Percentiles rank a stretch among this genome's conserved stretches.
Conservation (phyloP, 2,113 vertebrate species). For the Grammomys surdaster region DNA sequence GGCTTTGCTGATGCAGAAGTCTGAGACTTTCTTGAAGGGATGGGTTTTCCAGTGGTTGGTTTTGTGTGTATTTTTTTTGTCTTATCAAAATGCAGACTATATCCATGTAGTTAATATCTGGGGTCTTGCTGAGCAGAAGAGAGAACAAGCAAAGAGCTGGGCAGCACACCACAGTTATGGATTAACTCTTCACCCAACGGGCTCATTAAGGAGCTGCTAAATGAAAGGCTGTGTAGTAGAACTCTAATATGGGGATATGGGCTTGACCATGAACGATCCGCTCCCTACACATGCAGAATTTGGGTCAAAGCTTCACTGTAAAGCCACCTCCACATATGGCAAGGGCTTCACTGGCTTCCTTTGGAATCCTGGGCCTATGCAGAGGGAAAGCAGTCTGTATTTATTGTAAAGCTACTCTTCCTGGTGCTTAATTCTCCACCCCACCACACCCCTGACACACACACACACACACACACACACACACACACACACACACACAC, state of each 20-base stretch:
- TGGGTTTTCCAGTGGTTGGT: constrained; percentile 69
- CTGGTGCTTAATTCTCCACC: neutral
- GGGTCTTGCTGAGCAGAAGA: constrained; percentile 80
- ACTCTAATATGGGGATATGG: constrained; percentile 80
- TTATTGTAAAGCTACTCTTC: neutral
- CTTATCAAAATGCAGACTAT: constrained; percentile 74
- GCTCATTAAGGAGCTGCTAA: constrained; percentile 78
- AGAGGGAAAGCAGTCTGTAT: neutral
- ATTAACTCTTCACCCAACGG: constrained; percentile 85
- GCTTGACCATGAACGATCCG: constrained; percentile 79
- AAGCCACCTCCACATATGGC: neutral
- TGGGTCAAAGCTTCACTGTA: constrained; percentile 55
- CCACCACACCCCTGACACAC: rapidly evolving
- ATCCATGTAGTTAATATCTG: constrained; percentile 81
- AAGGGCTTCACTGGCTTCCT: neutral
- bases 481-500: neutral
- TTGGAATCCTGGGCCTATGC: neutral
- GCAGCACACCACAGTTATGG: constrained; percentile 75
- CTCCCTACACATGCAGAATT: constrained; percentile 65
- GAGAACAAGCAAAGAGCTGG: constrained; percentile 69
- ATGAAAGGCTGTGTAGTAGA: constrained; percentile 78
- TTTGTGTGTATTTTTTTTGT: constrained; percentile 47
- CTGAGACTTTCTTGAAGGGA: constrained; percentile 82
- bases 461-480: neutral
- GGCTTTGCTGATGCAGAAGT: constrained; percentile 65